These are phyloP conservation scores for Ryuthela nishihirai DNA, from an alignment of 2,888 invertebrate species.

Conservation along the genomic window DNA sequence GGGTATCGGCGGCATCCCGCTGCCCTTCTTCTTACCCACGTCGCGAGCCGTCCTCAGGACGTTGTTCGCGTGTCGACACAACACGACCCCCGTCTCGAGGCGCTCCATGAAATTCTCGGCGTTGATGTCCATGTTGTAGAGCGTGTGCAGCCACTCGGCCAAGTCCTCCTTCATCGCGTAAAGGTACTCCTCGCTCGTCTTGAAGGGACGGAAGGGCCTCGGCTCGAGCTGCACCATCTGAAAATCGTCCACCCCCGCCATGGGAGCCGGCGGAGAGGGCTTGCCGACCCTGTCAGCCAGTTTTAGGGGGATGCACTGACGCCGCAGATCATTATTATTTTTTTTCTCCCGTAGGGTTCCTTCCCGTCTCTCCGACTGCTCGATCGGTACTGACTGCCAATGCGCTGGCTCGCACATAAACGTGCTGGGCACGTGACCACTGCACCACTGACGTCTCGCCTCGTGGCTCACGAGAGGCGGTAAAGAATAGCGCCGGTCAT, in stretches of 20 bases:
- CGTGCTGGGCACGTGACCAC: conserved; percentile 29
- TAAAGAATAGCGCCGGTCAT: too few species aligned
- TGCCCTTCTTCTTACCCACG: conserved; percentile 59
- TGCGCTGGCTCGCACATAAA: too few species aligned
- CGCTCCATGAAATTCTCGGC: conserved; percentile 90
- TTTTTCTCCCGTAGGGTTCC: too few species aligned
- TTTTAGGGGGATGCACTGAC: conserved; percentile 12
- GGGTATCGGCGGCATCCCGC: conserved; percentile 7
- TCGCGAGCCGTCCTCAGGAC: conserved; percentile 75
- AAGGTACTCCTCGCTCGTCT: conserved; percentile 92
- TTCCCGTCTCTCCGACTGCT: too few species aligned
- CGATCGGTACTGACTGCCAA: too few species aligned
- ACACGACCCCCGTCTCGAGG: conserved; percentile 85
- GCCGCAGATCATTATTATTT: conserved; percentile 13
- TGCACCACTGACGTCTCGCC: conserved; percentile 21
- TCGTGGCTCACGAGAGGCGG: conserved; percentile 2
- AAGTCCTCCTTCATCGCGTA: conserved; percentile 97
- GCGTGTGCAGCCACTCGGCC: conserved; percentile 89
- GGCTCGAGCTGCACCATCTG: conserved; percentile 21
- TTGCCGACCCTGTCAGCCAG: too few species aligned
- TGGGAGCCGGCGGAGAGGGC: neutral
- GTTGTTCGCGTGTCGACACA: conserved; percentile 94
- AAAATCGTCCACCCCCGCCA: conserved; percentile 6
- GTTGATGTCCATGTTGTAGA: conserved; percentile 80
- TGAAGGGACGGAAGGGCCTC: conserved; percentile 63